Base-by-base conservation (phyloP, 2,113 vertebrate genomes). In the Misgurnus mizolepis region DNA sequence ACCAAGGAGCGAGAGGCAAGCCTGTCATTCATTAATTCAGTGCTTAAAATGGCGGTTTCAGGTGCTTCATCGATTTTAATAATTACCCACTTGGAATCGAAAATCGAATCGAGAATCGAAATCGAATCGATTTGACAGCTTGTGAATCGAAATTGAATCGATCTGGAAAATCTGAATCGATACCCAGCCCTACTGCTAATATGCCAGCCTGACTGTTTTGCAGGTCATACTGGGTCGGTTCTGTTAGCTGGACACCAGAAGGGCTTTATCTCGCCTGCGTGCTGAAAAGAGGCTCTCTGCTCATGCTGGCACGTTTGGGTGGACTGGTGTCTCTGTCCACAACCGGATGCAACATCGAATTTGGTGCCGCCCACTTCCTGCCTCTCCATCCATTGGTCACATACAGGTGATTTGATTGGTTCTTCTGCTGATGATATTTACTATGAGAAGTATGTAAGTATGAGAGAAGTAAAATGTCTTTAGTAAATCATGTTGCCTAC, bases 181-280 rank as follows among this genome's bases (percentile, higher is more conserved):
- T 22, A 22, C 22, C 22, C 22, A 22, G 22, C 22, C 45, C 4
- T 47, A 7, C 45, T 7, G 45, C 45, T 47, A 47, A 79, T 7
- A 43, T 15, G 41, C 18, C 41, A 9, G 40, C 6, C 70, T n/a
- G 27, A 40, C 3, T 9, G 40, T 12, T n/a, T 47, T 83, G 70
- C 87, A 99, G 98, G 84, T 98, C 97, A 1, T 99, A 98, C 84
- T 99, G 98, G 98, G 94, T 98, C 66, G 92, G 92, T 0, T 94
- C 93, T 85, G 89, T 95, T 89, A 94, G 93, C 80, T 99, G 98
- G 98, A 96, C 94, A 8, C 86, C 93, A 3, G 92, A 92, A 62
- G 93, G 93, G 49, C 95, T 99, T 76, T 96, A 96, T 85, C 90
- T 99, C 84, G 94, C 95, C 70, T 99, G 97, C 86, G 88, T 99